Evolutionary conservation across 2,888 invertebrate genomes (phyloP).

Genomic region (Lymantria monacha): DNA sequence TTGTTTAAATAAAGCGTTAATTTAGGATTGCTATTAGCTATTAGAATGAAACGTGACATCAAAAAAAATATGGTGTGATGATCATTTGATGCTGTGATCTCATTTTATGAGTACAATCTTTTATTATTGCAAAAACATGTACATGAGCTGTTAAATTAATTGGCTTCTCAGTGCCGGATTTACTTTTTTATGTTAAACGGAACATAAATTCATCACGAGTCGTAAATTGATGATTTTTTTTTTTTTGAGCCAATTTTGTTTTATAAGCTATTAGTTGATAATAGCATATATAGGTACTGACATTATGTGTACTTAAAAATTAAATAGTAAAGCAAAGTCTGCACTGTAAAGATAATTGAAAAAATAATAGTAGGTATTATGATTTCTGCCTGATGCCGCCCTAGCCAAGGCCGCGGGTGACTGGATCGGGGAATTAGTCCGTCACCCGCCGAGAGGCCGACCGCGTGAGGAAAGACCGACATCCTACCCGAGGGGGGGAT

Average conservation of each 20-base stretch:
- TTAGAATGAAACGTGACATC: conserved; percentile 8
- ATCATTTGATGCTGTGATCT: conserved; percentile 48
- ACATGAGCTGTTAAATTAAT: conserved; percentile 39
- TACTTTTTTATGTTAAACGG: conserved; percentile 49
- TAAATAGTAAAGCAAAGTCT: too few relatives aligned
- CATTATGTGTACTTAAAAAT: too few relatives aligned
- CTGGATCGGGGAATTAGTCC: too few relatives aligned
- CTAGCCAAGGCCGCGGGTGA: too few relatives aligned
- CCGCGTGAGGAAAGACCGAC: too few relatives aligned
- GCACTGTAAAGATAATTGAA: too few relatives aligned
- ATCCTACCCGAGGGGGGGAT: too few relatives aligned
- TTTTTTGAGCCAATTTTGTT: conserved; percentile 19
- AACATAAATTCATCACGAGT: conserved; percentile 35
- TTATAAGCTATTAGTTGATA: conserved; percentile 14
- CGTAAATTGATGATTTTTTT: conserved; percentile 15
- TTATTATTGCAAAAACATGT: conserved; percentile 60
- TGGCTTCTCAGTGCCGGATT: conserved; percentile 60
- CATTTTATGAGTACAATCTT: conserved; percentile 57
- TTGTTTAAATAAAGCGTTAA: conserved; percentile 3
- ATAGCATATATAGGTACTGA: conserved; percentile 8
- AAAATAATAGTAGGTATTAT: too few relatives aligned
- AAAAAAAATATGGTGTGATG: conserved; percentile 39
- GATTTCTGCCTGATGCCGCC: too few relatives aligned
- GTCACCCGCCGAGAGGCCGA: too few relatives aligned
- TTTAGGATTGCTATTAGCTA: conserved; percentile 25